These are phyloP conservation scores for Grammomys dolichurus DNA, from an alignment of 2,113 vertebrate species.

Conservation along the genomic window DNA sequence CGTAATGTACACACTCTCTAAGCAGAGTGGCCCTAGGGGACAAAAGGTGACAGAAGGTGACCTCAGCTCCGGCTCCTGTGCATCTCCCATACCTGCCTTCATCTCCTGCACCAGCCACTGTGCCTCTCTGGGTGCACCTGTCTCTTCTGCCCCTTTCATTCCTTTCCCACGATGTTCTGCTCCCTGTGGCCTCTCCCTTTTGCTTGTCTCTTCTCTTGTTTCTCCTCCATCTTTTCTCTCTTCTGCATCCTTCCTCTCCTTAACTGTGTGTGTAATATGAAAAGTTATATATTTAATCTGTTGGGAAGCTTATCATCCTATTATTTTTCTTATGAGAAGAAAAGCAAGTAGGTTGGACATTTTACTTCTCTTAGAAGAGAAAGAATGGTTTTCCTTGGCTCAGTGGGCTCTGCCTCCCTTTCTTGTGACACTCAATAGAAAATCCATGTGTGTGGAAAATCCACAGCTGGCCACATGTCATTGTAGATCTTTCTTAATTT, in stretches of 20 bases:
- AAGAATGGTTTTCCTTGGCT: background rate
- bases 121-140: background rate
- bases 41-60: fast-evolving
- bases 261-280: background rate
- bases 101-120: fast-evolving
- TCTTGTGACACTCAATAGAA: background rate
- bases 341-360: conserved; percentile 31
- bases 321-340: conserved; percentile 12
- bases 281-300: background rate
- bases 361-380: conserved; percentile 35
- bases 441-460: background rate
- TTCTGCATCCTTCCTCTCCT: background rate
- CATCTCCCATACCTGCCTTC: fast-evolving
- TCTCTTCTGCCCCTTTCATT: background rate
- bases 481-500: background rate
- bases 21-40: background rate
- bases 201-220: background rate
- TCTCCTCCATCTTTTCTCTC: background rate
- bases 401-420: background rate
- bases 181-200: background rate
- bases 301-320: background rate
- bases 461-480: background rate
- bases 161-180: background rate
- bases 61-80: background rate
- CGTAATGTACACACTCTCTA: background rate